These are phyloP conservation scores for Agrilus biguttatus DNA, from an alignment of 2,888 invertebrate species.

Conservation along the genomic window DNA sequence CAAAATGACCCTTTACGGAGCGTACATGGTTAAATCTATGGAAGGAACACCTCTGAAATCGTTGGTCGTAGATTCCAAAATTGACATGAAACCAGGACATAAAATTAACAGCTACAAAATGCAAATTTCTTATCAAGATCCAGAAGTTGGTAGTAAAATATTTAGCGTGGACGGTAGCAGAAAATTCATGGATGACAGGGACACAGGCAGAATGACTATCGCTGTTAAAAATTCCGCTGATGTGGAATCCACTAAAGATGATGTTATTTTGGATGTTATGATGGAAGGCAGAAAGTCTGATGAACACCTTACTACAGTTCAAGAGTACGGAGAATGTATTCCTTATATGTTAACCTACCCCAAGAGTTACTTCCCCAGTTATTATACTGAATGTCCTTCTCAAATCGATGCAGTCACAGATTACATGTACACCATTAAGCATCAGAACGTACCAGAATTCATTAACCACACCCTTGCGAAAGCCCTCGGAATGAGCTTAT, in stretches of 20 bases:
- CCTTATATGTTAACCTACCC: slow-evolving; percentile 15
- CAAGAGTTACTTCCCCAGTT: slow-evolving; percentile 10
- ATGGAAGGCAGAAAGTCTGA: slow-evolving; percentile 22
- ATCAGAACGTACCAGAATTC: slow-evolving; percentile 1
- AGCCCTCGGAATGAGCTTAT: no score
- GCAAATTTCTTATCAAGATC: slow-evolving; percentile 19
- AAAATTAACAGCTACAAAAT: slow-evolving; percentile 18
- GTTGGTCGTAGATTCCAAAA: slow-evolving; percentile 23
- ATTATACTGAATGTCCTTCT: slow-evolving; percentile 15
- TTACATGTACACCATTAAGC: slow-evolving; percentile 19
- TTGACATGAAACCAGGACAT: slow-evolving; percentile 21
- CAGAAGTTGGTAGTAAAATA: slow-evolving; percentile 23
- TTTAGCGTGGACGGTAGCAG: slow-evolving; percentile 26
- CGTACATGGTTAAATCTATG: slow-evolving; percentile 20
- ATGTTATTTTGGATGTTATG: slow-evolving; percentile 19
- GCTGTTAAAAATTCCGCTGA: slow-evolving; percentile 20
- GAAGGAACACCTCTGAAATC: slow-evolving; percentile 15
- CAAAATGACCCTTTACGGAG: slow-evolving; percentile 18
- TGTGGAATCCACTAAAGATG: slow-evolving; percentile 22
- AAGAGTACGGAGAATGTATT: slow-evolving; percentile 15
- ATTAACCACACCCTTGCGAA: no score
- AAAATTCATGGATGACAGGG: slow-evolving; percentile 19
- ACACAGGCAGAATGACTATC: slow-evolving; percentile 19
- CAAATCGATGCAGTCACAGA: slow-evolving; percentile 24
- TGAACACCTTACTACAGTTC: slow-evolving; percentile 21